phyloP scores from a whole-genome alignment of 1,140 invertebrate species.

The Cydia strobilella region DNA sequence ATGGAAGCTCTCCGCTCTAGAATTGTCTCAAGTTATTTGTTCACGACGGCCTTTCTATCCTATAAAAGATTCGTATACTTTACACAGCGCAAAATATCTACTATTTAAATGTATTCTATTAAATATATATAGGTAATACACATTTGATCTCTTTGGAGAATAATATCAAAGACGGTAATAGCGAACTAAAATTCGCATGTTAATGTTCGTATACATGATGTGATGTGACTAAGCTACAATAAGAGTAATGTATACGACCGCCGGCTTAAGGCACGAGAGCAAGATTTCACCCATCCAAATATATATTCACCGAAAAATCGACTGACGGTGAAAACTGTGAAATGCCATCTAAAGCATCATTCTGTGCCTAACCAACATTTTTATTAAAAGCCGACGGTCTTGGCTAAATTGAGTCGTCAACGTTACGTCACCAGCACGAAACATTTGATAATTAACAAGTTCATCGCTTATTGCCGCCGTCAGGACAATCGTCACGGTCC shows the following conservation, averaged over 20 bases:
- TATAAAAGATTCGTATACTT: slow-evolving; percentile 71
- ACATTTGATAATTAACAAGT: not conserved
- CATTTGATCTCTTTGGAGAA: slow-evolving; percentile 69
- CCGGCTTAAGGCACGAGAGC: slow-evolving; percentile 72
- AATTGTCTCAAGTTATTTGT: slow-evolving; percentile 38
- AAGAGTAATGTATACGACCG: slow-evolving; percentile 49
- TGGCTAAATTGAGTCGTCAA: slow-evolving; percentile 42
- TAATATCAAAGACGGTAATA: slow-evolving; percentile 48
- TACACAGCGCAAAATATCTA: slow-evolving; percentile 64
- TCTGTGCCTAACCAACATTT: slow-evolving; percentile 59
- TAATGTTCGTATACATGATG: slow-evolving; percentile 43
- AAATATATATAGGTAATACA: slow-evolving; percentile 47
- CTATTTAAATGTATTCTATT: slow-evolving; percentile 46
- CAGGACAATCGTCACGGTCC: not conserved
- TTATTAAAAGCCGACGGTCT: slow-evolving; percentile 56
- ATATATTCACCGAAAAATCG: slow-evolving; percentile 31
- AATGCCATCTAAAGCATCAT: slow-evolving; percentile 51
- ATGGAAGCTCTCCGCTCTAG: slow-evolving; percentile 14
- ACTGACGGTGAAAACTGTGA: slow-evolving; percentile 33
- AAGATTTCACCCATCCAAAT: slow-evolving; percentile 53
- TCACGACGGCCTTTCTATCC: slow-evolving; percentile 44
- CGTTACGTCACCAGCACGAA: not conserved
- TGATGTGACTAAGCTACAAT: slow-evolving; percentile 45
- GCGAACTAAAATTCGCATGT: slow-evolving; percentile 56
- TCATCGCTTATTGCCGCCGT: not conserved